A percentile compares a stretch with the other conserved stretches of the same genome.
phyloP scores from a whole-genome alignment of 2,888 invertebrate genomes.

The Dynastes hyllus region DNA sequence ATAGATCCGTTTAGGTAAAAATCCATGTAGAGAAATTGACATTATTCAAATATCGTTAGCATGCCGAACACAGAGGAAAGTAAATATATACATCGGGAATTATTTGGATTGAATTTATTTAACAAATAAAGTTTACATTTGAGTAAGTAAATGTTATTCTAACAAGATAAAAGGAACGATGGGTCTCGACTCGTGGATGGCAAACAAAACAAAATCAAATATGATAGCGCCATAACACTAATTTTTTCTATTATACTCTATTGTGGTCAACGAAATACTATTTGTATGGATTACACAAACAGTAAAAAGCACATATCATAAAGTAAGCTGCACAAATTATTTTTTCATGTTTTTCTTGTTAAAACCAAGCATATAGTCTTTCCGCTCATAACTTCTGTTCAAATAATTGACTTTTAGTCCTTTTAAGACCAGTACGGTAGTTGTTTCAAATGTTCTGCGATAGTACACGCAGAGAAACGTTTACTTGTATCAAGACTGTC shows the following conservation, averaged over 20 bases:
- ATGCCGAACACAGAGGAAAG: constrained; percentile 11
- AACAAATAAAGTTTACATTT: constrained; percentile 23
- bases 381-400: too few species aligned
- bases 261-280: background rate
- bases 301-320: too few species aligned
- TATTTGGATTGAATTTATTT: constrained; percentile 14
- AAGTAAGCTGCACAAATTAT: too few species aligned
- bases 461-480: too few species aligned
- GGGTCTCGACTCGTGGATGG: constrained; percentile 2
- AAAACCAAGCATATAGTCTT: too few species aligned
- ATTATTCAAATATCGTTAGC: constrained; percentile 30
- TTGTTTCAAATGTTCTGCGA: too few species aligned
- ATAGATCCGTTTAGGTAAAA: constrained; percentile 25
- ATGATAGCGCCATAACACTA: constrained; percentile 27
- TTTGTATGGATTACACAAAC: too few species aligned
- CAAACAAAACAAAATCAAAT: constrained; percentile 7
- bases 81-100: constrained; percentile 7
- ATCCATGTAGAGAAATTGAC: constrained; percentile 16
- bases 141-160: constrained; percentile 1
- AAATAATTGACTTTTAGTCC: too few species aligned
- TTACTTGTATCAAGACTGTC: too few species aligned
- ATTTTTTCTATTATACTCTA: background rate
- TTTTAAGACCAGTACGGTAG: too few species aligned
- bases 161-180: constrained; percentile 5
- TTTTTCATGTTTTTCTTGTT: too few species aligned